A percentile compares a stretch with the other conserved stretches of the same genome.
These are phyloP conservation scores for Hippolais icterina DNA, from an alignment of 2,113 vertebrate species.

Conservation along the genomic window DNA sequence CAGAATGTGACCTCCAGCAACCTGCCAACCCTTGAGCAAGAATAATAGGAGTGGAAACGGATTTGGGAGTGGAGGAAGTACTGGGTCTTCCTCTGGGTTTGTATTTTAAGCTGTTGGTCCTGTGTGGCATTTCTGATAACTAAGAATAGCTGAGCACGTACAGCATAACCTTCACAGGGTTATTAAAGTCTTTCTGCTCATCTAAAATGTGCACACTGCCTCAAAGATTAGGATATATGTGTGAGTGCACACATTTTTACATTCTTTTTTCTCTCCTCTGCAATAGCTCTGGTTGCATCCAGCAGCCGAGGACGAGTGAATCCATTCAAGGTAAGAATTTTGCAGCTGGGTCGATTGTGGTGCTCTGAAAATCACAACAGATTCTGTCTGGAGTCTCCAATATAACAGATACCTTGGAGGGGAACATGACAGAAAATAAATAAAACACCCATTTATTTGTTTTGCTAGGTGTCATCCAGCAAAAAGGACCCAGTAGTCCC, in stretches of 20 bases:
- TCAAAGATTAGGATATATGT: neutral
- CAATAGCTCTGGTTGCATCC: constrained; percentile 53
- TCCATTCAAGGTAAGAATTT: constrained; percentile 90
- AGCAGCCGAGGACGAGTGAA: constrained; percentile 84
- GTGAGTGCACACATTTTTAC: neutral
- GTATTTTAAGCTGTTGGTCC: neutral
- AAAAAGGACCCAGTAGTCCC: constrained; percentile 75
- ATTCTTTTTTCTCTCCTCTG: constrained; percentile 3
- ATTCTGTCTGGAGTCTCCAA: neutral
- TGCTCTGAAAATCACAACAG: neutral
- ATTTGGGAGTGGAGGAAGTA: constrained; percentile 61
- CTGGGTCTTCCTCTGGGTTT: constrained; percentile 38
- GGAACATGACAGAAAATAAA: neutral
- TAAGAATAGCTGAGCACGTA: neutral
- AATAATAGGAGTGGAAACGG: constrained; percentile 45
- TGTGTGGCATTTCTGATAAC: neutral
- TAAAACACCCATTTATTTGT: constrained; percentile 1
- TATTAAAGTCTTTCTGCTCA: neutral
- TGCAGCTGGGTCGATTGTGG: neutral
- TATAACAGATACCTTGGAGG: neutral
- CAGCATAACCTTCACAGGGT: neutral
- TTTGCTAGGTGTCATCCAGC: constrained; percentile 76
- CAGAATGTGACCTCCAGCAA: neutral
- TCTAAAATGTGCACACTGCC: neutral
- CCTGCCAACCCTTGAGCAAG: neutral